phyloP scores from a whole-genome alignment of 2,888 invertebrate genomes.

The Chrysodeixis includens region DNA sequence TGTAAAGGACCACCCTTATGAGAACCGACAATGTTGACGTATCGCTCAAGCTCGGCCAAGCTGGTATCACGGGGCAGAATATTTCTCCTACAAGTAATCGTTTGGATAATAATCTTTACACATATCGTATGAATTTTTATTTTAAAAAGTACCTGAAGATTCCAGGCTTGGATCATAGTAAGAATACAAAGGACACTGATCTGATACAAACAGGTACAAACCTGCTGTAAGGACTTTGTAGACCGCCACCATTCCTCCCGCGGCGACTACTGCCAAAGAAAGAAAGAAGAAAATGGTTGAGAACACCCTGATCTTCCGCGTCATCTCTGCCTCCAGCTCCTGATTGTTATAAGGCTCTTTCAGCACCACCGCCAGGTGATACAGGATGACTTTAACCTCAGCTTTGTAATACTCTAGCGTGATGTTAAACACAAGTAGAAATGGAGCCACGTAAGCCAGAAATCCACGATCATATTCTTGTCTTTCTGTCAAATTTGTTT shows the following conservation, averaged over 20 bases:
- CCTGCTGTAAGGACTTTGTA: conserved; percentile 25
- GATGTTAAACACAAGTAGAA: not conserved
- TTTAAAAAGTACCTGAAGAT: too few relatives aligned
- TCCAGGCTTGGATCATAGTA: too few relatives aligned
- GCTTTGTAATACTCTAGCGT: conserved; percentile 34
- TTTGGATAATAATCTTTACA: too few relatives aligned
- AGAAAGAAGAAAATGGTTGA: conserved; percentile 8
- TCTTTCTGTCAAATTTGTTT: conserved; percentile 48
- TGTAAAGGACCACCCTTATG: conserved; percentile 58
- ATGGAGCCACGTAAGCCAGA: conserved; percentile 14
- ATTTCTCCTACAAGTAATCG: conserved; percentile 46
- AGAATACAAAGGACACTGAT: too few relatives aligned
- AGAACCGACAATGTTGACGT: conserved; percentile 49
- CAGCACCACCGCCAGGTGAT: conserved; percentile 37
- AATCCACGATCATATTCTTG: conserved; percentile 39
- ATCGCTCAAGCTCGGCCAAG: conserved; percentile 69
- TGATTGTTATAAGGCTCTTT: conserved; percentile 46
- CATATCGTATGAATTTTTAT: too few relatives aligned
- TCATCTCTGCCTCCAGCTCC: conserved; percentile 41
- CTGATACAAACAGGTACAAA: not conserved
- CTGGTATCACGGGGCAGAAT: conserved; percentile 66
- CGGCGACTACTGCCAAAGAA: not conserved
- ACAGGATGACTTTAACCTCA: conserved; percentile 40
- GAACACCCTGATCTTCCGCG: conserved; percentile 46
- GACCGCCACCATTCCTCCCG: conserved; percentile 17